Evolutionary conservation across 1,140 invertebrate genomes (phyloP), one percentile per base, ranked within the genome.

Genomic region (Plutomurus gul): DNA sequence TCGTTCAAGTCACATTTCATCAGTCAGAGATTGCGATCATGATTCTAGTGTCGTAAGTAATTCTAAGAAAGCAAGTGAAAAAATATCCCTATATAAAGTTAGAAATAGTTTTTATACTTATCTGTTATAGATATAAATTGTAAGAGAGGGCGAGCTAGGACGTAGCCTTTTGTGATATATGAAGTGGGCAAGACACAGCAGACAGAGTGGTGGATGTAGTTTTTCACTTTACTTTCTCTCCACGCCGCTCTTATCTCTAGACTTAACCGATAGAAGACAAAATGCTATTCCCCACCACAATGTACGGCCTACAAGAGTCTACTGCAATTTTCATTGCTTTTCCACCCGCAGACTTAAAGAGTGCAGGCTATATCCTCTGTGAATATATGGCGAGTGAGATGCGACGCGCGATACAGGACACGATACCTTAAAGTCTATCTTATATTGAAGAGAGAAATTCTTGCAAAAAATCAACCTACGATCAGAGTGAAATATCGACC

Each of bases 401-500:
- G 56, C 56, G 18, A 65, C 30, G 36, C 30, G 56, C 56, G 56
- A 65, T 65, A 65, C 56, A 72, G 40, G 22, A 39, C 36, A 72
- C 70, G 18, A 72, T 27, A 4, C 22, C n/a, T 51, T 51, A 18
- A 10, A 51, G 4, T 51, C n/a, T 51, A 7, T 51, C n/a, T n/a
- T n/a, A n/a, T n/a, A n/a, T n/a, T n/a, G n/a, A n/a, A n/a, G n/a
- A 20, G 37, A 40, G 39, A 72, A 39, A 37, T 40, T 8, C n/a
- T 72, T 39, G 39, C 70, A 72, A 72, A 72, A 72, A 72, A 72
- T 72, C 70, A 40, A 18, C 36, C 36, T 16, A 20, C 70, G 36
- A 39, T 43, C 18, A 36, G 70, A 72, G 70, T 72, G 46, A 74
- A 74, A 74, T 74, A 74, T 74, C 72, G 72, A 74, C 72, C 43